These are phyloP conservation scores for Mustela lutreola DNA, from an alignment of 2,113 vertebrate species.

Conservation along the genomic window DNA sequence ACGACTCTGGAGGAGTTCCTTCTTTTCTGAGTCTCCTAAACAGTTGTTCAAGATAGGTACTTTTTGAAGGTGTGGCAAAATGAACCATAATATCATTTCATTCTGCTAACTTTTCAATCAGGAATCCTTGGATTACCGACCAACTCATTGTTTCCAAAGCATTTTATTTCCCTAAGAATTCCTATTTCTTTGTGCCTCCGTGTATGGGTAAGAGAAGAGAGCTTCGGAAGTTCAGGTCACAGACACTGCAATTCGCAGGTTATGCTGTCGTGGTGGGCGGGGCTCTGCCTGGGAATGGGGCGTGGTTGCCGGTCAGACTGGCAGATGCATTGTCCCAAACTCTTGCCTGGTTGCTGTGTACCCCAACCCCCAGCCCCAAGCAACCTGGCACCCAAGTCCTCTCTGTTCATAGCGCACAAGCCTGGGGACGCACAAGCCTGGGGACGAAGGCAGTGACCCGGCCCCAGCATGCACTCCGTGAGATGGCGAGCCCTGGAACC, in stretches of 20 bases:
- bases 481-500: fast-evolving
- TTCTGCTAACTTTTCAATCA: neutral
- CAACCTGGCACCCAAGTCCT: neutral
- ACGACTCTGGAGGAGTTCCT: neutral
- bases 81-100: neutral
- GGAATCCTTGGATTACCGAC: neutral
- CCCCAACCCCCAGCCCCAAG: no score
- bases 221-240: neutral
- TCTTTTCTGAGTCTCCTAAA: neutral
- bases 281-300: neutral
- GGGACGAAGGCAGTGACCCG: fast-evolving
- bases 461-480: fast-evolving
- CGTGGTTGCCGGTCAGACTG: neutral
- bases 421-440: no score
- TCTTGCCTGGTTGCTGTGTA: neutral
- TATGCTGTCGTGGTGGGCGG: neutral
- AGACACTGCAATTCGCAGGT: fast-evolving
- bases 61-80: neutral
- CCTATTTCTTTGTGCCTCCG: neutral
- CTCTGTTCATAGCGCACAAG: no score
- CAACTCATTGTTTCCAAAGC: no score
- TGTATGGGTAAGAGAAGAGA: neutral
- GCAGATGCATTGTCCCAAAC: fast-evolving
- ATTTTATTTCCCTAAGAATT: neutral
- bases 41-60: neutral